These are phyloP conservation scores for Acleris laterana DNA, from an alignment of 2,888 invertebrate species.

Conservation along the genomic window DNA sequence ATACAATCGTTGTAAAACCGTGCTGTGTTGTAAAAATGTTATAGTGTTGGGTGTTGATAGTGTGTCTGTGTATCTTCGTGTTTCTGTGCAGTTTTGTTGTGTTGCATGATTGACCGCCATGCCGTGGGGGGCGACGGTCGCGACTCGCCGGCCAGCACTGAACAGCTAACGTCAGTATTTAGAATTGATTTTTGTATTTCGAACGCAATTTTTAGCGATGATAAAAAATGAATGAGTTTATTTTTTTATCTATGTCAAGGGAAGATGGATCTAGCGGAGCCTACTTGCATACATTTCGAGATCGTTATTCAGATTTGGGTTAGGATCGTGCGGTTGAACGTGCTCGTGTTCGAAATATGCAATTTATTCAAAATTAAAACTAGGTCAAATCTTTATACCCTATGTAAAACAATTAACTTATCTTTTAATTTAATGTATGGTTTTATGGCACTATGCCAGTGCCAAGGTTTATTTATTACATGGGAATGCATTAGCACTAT, in stretches of 20 bases:
- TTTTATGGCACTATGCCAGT: conserved; percentile 13
- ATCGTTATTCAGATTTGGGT: too few relatives aligned
- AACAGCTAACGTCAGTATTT: conserved; percentile 78
- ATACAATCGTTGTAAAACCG: conserved; percentile 43
- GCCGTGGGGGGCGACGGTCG: conserved; percentile 74
- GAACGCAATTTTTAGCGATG: conserved; percentile 12
- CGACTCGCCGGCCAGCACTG: conserved; percentile 79
- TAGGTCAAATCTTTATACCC: background rate
- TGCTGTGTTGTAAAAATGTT: conserved; percentile 65
- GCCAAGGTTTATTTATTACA: conserved; percentile 4
- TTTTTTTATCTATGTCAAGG: too few relatives aligned
- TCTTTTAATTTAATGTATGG: background rate
- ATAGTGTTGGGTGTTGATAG: conserved; percentile 58
- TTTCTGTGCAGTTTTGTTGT: conserved; percentile 65
- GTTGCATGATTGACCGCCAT: conserved; percentile 80
- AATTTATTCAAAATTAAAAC: too few relatives aligned
- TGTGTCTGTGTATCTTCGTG: conserved; percentile 57
- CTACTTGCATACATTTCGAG: too few relatives aligned
- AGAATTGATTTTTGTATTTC: conserved; percentile 35
- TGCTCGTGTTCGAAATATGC: background rate
- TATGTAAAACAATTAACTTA: background rate
- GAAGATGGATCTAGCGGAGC: too few relatives aligned
- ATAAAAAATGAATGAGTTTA: background rate
- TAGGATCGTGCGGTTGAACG: too few relatives aligned
- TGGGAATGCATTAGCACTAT: background rate